Base-by-base conservation (phyloP, 2,888 invertebrate genomes). In the Drosophila eohydei region DNA sequence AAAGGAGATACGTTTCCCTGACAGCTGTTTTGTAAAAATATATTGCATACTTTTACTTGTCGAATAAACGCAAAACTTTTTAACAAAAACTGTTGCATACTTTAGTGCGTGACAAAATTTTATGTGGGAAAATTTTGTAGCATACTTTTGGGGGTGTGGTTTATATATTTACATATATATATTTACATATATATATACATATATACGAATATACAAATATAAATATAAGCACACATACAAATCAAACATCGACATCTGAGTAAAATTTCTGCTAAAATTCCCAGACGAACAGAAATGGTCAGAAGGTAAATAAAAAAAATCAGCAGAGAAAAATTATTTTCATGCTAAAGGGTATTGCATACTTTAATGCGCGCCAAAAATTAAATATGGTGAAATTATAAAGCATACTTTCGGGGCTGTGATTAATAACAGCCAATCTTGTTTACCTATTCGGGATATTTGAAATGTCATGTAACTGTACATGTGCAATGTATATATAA, bases 231-330 rank as follows among this genome's bases (percentile, higher is more conserved):
- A n/a, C 3, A 9, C 9, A 34, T 9, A 11, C 9, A 43, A 28
- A 14, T 46, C 8, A 26, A 44, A 12, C 26, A 8, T n/a, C 28
- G n/a, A 48, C n/a, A n/a, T 30, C n/a, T n/a, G 46, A 30, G 14
- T 48, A 30, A 30, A 46, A 48, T n/a, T 30, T 48, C 14, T 48
- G 46, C 9, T 30, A n/a, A 48, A n/a, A n/a, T 48, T n/a, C n/a
- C 30, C 30, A 30, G 46, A 30, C 48, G 48, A 28, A 30, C 30
- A 48, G n/a, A 48, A 30, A 30, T n/a, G 4, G 1, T 3, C 28
- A 28, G 44, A 14, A 14, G 28, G 14, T 30, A 0, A 28, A 46
- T 14, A 3, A 0, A 26, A 44, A 16, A n/a, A n/a, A n/a, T 40
- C 7, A 2, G 9, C 21, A n/a, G 16, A 41, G 14, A 26, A 26